Base-by-base conservation (phyloP, 2,888 invertebrate species). In the Matsumyia berberina region DNA sequence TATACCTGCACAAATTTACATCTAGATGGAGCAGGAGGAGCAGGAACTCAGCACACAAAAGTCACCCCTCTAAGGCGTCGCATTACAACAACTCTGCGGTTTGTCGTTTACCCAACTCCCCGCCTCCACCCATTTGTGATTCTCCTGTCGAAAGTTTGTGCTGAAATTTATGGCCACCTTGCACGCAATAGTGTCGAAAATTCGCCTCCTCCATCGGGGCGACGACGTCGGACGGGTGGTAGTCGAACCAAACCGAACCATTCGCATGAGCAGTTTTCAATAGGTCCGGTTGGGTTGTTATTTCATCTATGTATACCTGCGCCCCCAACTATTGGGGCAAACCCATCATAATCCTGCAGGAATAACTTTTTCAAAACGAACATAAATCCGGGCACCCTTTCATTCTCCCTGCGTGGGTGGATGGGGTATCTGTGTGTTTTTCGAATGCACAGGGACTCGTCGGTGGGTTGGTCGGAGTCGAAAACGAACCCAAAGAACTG, bases 111-210 rank as follows among this genome's bases (percentile, higher is more conserved):
- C 72, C 58, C 64, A n/a, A n/a, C n/a, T n/a, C 8, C 62, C 53
- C 66, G 4, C 4, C 24, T 4, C 8, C 62, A 53, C 44, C 49
- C 46, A 31, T 70, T 78, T 78, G 62, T 42, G 55, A 49, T 51
- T 66, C 39, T 55, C 49, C 33, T 58, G 69, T 69, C 64, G 24
- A 58, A 79, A 74, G 69, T 79, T 79, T 85, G 64, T 58, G 67
- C 19, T 79, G 17, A 83, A 83, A 79, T 85, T 85, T 85, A 85
- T 79, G 69, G 64, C 79, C 67, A 66, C 49, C 79, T 74, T 51
- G 67, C 83, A 85, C 73, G 83, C 83, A 74, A 85, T 79, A 85
- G 83, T 79, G 74, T 70, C 79, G 83, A 79, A 83, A 67, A 74
- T 53, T 46, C 46, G 24, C 44, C 46, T 8, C 9, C 33, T 24